phyloP scores from a whole-genome alignment of 2,113 vertebrate genomes.

The Microcebus tavaratra region DNA sequence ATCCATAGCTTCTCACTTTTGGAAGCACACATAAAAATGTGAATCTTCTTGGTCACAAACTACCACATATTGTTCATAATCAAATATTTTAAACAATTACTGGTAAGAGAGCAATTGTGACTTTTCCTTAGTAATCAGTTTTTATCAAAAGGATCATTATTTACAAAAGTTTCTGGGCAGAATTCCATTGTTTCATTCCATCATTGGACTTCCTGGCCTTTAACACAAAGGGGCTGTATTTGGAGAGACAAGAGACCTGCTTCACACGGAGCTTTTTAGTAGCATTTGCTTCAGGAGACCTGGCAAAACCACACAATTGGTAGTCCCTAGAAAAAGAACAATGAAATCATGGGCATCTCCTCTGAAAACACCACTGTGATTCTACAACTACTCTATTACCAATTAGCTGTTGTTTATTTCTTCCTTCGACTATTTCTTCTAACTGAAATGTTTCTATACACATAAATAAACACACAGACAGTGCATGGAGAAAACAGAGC shows the following conservation, averaged over 20 bases:
- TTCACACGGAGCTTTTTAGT: background rate
- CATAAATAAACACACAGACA: constrained; percentile 46
- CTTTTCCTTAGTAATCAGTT: background rate
- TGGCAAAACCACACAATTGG: background rate
- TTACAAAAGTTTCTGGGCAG: constrained; percentile 38
- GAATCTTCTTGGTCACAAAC: background rate
- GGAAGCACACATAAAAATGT: background rate
- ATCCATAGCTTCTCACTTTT: background rate
- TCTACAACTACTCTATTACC: constrained; percentile 40
- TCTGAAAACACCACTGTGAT: background rate
- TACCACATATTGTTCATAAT: background rate
- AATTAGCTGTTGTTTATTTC: background rate
- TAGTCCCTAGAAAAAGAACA: constrained; percentile 27
- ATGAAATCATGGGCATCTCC: background rate
- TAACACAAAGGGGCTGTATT: constrained; percentile 35
- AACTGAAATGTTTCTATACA: constrained; percentile 14
- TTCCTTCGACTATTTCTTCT: constrained; percentile 47
- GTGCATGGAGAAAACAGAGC: constrained; percentile 41
- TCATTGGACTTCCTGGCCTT: background rate
- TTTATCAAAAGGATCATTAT: constrained; percentile 18
- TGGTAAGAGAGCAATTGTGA: background rate
- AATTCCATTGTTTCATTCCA: constrained; percentile 18
- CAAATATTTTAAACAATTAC: background rate
- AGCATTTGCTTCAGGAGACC: background rate
- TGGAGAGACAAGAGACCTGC: background rate